Base-by-base conservation (phyloP, 2,113 vertebrate species). In the Oplegnathus fasciatus region DNA sequence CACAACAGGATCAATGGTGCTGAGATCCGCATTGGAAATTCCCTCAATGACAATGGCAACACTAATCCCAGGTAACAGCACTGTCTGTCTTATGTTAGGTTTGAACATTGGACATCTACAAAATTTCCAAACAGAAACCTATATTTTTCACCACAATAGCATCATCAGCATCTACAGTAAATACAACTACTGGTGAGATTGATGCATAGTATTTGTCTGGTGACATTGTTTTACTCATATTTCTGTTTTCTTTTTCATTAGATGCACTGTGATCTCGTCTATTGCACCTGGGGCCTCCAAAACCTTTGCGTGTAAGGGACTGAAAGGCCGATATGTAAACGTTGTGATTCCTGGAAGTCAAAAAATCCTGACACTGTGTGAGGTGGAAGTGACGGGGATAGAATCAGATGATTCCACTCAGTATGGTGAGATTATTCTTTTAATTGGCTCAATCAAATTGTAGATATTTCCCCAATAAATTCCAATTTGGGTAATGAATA, bases 1-100 rank as follows among this genome's bases (percentile, higher is more conserved):
- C 0, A 2, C 0, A 1, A 80, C 0, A 81, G 70, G 58, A 37
- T 91, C 28, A 71, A 65, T 22, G 87, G 71, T 78, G 83, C 86
- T 2, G 82, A 92, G 87, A 87, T 92, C 55, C 89, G 22, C 80
- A 88, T 93, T 11, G 90, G 92, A 58, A 73, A 89, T 66, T 86
- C 83, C 6, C 67, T 85, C 3, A 24, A 55, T 32, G 78, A 85
- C 75, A 78, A 88, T 8, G 89, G 83, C 52, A 91, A 86, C 22
- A 32, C 28, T 13, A 91, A 91, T 69, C 62, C 74, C 15, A 82
- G 32, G 84, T 86, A 50, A 32, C 11, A 17, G 17, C 30, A 66
- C 37, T 15, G 6, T 66, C 22, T 42, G 5, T 8, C 13, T 42
- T 40, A 3, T n/a, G 6, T 62, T 14, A 24, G 11, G 37, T 42